Conservation (phyloP, 2,888 invertebrate species). For the Zygothrica quintamaculata region DNA sequence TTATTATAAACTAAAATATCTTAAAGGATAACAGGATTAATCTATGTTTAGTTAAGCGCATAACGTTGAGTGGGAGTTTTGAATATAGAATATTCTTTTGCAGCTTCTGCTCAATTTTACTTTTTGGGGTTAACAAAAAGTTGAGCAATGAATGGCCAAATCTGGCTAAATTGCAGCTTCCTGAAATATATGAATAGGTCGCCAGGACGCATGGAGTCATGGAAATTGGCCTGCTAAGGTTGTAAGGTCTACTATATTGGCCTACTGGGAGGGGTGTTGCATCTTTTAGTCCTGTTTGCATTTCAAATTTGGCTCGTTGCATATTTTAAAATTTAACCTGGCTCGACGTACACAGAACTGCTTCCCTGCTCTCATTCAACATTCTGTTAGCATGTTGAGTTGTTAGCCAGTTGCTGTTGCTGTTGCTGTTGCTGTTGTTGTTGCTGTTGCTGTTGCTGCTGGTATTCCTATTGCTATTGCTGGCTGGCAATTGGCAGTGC, state of each 20-base stretch:
- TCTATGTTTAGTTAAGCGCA: no score
- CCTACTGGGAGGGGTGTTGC: slow-evolving; percentile 20
- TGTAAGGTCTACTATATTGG: slow-evolving; percentile 4
- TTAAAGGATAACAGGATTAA: no score
- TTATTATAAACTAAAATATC: no score
- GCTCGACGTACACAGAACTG: slow-evolving; percentile 4
- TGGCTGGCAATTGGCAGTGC: slow-evolving; percentile 44
- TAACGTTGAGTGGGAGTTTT: no score
- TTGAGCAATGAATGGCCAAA: no score
- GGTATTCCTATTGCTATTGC: no score
- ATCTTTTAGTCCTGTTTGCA: slow-evolving; percentile 64
- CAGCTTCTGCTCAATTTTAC: neutral
- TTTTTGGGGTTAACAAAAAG: no score
- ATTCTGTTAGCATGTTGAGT: slow-evolving; percentile 20
- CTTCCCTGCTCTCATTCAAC: neutral
- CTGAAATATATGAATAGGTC: slow-evolving; percentile 4
- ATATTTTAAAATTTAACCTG: slow-evolving; percentile 63
- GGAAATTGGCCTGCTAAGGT: no score
- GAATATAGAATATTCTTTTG: slow-evolving; percentile 1
- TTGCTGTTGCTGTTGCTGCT: no score
- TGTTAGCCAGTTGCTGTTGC: slow-evolving; percentile 37
- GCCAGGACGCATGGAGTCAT: slow-evolving; percentile 1
- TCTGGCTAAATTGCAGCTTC: slow-evolving; percentile 13
- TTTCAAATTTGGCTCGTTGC: slow-evolving; percentile 72
- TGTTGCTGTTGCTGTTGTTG: no score